These are phyloP conservation scores for Electrona antarctica DNA, from an alignment of 2,113 vertebrate species.

Conservation along the genomic window DNA sequence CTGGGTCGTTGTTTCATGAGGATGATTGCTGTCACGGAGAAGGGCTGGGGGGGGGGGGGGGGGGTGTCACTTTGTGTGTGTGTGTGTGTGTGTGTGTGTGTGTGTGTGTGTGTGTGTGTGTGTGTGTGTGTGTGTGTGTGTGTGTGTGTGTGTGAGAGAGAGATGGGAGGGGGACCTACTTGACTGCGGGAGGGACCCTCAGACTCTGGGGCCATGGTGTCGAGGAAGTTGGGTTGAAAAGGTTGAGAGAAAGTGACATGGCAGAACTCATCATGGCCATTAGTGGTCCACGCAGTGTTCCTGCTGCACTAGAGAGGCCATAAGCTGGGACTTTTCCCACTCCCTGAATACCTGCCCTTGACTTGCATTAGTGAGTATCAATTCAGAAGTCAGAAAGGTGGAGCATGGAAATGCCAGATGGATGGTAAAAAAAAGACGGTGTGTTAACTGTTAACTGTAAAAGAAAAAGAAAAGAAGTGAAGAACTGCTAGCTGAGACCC, in stretches of 20 bases:
- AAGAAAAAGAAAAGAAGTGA: not conserved
- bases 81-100: too few relatives aligned
- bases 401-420: slow-evolving; percentile 46
- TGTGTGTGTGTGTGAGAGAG: too few relatives aligned
- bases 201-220: slow-evolving; percentile 45
- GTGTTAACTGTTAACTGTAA: not conserved
- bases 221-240: slow-evolving; percentile 36
- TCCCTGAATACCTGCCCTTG: slow-evolving; percentile 68
- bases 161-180: slow-evolving; percentile 23
- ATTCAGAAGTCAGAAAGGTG: slow-evolving; percentile 56
- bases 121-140: too few relatives aligned
- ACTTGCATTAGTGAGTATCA: slow-evolving; percentile 57
- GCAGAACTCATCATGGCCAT: slow-evolving; percentile 71
- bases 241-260: slow-evolving; percentile 66
- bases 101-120: too few relatives aligned
- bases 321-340: slow-evolving; percentile 27
- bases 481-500: not conserved
- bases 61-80: slow-evolving; percentile 39
- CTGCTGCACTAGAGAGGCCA: slow-evolving; percentile 61
- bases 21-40: slow-evolving; percentile 32
- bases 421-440: slow-evolving; percentile 24
- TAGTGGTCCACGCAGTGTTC: slow-evolving; percentile 57
- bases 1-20: slow-evolving; percentile 50
- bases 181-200: slow-evolving; percentile 49
- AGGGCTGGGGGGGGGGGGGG: not conserved